Evolutionary conservation across 2,797 vertebrate genomes (phyloP).

Genomic region (Nannoperca obscura): DNA sequence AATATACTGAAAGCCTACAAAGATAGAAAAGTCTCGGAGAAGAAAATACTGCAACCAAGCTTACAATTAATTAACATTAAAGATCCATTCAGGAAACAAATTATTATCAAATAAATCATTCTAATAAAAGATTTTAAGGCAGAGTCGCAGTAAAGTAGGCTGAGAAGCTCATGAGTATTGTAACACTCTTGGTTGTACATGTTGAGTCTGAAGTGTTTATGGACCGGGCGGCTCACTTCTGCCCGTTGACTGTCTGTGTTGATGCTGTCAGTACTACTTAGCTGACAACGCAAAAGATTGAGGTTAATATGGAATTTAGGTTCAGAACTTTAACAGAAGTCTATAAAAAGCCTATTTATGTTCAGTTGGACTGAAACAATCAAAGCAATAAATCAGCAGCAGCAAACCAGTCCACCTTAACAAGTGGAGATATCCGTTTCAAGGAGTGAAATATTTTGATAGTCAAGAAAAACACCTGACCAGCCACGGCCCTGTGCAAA

Average conservation of each 20-base stretch:
- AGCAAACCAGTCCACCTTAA: background rate
- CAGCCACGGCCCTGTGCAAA: background rate
- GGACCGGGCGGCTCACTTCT: background rate
- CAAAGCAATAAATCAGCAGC: background rate
- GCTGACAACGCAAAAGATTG: background rate
- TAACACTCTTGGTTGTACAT: background rate
- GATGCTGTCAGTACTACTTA: background rate
- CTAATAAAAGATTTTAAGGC: background rate
- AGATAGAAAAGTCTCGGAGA: background rate
- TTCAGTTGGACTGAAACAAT: background rate
- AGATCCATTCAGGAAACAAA: background rate
- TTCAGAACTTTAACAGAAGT: background rate
- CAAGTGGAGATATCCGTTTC: background rate
- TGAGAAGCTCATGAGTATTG: background rate
- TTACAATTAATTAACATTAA: background rate
- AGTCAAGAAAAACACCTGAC: conserved; percentile 2
- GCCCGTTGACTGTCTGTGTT: background rate
- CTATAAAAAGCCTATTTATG: no score
- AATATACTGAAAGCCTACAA: background rate
- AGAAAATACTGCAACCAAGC: background rate
- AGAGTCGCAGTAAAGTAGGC: background rate
- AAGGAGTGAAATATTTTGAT: background rate
- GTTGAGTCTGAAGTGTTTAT: background rate
- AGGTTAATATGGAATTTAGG: background rate
- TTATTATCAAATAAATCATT: background rate